These are phyloP conservation scores for Blennius ocellaris DNA, from an alignment of 2,113 vertebrate species.

Conservation along the genomic window DNA sequence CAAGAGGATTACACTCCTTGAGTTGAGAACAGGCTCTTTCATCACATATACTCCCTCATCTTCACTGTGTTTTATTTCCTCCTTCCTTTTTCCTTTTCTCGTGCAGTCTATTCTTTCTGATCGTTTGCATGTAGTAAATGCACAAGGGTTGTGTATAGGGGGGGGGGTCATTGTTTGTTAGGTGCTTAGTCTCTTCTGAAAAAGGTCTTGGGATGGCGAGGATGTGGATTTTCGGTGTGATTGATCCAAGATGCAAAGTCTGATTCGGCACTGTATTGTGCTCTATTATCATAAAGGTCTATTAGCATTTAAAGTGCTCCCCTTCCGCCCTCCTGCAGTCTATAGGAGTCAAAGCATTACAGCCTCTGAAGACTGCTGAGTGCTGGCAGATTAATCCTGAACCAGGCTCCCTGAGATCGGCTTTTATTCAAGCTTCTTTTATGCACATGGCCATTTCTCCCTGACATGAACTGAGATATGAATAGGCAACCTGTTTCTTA, in stretches of 20 bases:
- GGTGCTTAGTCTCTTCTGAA: constrained; percentile 35
- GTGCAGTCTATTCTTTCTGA: constrained; percentile 22
- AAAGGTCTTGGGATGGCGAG: constrained; percentile 18
- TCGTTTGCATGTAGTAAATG: constrained; percentile 43
- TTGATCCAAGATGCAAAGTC: constrained; percentile 52
- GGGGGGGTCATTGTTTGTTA: constrained; percentile 31
- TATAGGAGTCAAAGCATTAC: constrained; percentile 71
- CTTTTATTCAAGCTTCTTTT: constrained; percentile 62
- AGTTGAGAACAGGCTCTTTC: constrained; percentile 65
- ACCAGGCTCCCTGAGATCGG: constrained; percentile 61
- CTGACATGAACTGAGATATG: constrained; percentile 63
- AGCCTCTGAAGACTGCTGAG: constrained; percentile 70
- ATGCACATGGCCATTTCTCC: constrained; percentile 52
- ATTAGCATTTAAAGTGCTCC: constrained; percentile 81
- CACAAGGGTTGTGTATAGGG: constrained; percentile 7
- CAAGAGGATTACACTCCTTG: constrained; percentile 75
- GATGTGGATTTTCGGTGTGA: constrained; percentile 36
- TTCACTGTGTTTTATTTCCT: constrained; percentile 38
- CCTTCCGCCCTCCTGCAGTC: constrained; percentile 66
- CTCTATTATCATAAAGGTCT: constrained; percentile 74
- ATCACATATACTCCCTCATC: constrained; percentile 53
- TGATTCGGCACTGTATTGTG: constrained; percentile 66
- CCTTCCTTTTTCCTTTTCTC: constrained; percentile 20
- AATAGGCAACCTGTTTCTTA: constrained; percentile 64
- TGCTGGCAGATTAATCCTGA: constrained; percentile 70